Base-by-base conservation (phyloP, 2,888 invertebrate species). In the Aphidoletes aphidimyza region DNA sequence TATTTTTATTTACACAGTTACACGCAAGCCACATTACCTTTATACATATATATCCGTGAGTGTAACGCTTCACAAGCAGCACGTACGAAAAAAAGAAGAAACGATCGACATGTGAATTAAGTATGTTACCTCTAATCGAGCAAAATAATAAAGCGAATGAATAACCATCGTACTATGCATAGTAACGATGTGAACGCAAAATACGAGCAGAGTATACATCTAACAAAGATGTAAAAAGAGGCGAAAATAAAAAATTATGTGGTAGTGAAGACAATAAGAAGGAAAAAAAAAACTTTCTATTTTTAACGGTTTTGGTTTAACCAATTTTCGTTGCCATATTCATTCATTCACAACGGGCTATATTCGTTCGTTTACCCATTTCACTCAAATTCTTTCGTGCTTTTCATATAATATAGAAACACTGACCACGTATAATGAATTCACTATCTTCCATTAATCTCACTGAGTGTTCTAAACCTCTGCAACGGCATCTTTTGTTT, bases 221-320 rank as follows among this genome's bases (percentile, higher is more conserved):
- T 37, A 37, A 36, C 19, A 8, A 37, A 36, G 81, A 81, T 22
- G 37, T 37, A 37, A 37, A 37, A 81, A 81, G 37, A 36, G 22
- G 37, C n/a, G n/a, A n/a, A n/a, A n/a, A n/a, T n/a, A n/a, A 81
- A 81, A 81, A 36, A 37, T 1, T n/a, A 37, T 37, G 37, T 81
- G 37, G 37, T 81, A 81, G 37, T 37, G 22, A 36, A 81, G 6
- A 81, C 37, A 19, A 37, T 1, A 81, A 81, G 8, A 37, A 36
- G 19, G n/a, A 81, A 81, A 81, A 81, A 34, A 81, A 81, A 81
- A 81, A 81, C 81, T 81, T 81, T 81, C 81, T 81, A 81, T 81
- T 81, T 81, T 81, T 37, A n/a, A n/a, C 2, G 81, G 37, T 81
- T 78, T 78, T 78, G 78, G 81, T 22, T 26, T 81, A 81, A 81